These are phyloP conservation scores for Gonioctena quinquepunctata DNA, from an alignment of 1,140 invertebrate genomes.

Conservation along the genomic window DNA sequence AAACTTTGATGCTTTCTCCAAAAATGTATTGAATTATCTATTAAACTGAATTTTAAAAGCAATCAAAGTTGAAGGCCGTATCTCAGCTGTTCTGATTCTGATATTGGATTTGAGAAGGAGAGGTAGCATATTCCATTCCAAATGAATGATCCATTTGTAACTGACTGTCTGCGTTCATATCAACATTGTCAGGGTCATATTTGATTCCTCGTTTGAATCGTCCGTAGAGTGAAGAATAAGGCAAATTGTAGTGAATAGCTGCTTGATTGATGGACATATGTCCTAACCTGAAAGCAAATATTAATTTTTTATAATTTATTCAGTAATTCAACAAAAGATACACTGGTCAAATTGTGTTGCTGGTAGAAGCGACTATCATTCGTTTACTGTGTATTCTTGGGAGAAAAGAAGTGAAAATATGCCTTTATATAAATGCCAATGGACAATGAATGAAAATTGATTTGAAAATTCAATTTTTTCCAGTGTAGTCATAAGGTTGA, in stretches of 20 bases:
- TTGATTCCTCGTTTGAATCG: slow-evolving; percentile 79
- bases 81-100: slow-evolving; percentile 55
- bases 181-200: slow-evolving; percentile 55
- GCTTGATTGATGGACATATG: slow-evolving; percentile 93
- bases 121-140: slow-evolving; percentile 49
- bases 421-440: too few species aligned
- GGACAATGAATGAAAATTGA: too few species aligned
- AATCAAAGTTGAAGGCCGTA: slow-evolving; percentile 38
- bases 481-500: too few species aligned
- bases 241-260: slow-evolving; percentile 88
- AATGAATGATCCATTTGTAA: slow-evolving; percentile 48
- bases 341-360: not conserved
- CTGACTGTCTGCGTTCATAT: slow-evolving; percentile 45
- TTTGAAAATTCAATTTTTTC: too few species aligned
- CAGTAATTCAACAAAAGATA: not conserved
- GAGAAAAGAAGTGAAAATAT: too few species aligned
- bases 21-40: not conserved
- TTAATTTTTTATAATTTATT: not conserved
- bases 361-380: not conserved
- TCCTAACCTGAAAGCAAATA: slow-evolving; percentile 67
- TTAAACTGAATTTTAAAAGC: slow-evolving; percentile 28
- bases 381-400: not conserved
- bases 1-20: slow-evolving; percentile 2
- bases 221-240: slow-evolving; percentile 86
- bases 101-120: slow-evolving; percentile 51